These are phyloP conservation scores for Turritopsis dohrnii DNA, from an alignment of 30 jellyfish, hydroid and myxozoan species.

Conservation along the genomic window DNA sequence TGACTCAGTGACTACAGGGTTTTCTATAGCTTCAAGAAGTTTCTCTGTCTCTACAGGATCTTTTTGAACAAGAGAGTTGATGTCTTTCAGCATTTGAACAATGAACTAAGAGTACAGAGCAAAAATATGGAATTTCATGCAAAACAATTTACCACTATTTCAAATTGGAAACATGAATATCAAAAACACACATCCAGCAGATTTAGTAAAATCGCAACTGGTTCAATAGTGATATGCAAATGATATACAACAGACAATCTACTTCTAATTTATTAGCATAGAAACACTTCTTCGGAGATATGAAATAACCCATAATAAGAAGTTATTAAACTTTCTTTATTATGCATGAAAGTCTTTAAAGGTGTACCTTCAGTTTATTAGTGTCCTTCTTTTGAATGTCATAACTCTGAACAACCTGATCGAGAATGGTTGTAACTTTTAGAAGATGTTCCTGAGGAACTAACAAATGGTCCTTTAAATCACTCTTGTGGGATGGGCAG, in stretches of 20 bases:
- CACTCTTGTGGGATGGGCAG: slow-evolving; percentile 55
- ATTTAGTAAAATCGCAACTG: too few species aligned
- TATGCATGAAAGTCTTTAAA: too few species aligned
- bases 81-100: slow-evolving; percentile 20
- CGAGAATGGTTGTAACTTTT: slow-evolving; percentile 43
- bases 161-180: too few species aligned
- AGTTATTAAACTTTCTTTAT: too few species aligned
- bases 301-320: too few species aligned
- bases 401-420: slow-evolving; percentile 42
- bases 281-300: too few species aligned
- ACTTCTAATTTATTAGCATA: too few species aligned
- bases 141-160: too few species aligned
- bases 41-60: not conserved
- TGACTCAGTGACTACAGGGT: not conserved
- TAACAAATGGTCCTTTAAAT: slow-evolving; percentile 52
- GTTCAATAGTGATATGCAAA: too few species aligned
- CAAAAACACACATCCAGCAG: too few species aligned
- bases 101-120: not conserved
- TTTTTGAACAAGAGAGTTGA: not conserved
- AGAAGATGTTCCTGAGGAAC: slow-evolving; percentile 75
- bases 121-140: not conserved
- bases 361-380: slow-evolving; percentile 13
- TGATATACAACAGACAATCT: too few species aligned
- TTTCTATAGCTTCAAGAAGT: not conserved
- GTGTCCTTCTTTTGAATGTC: slow-evolving; percentile 23